Conservation (phyloP, 2,797 vertebrate genomes). For the Alca torda region DNA sequence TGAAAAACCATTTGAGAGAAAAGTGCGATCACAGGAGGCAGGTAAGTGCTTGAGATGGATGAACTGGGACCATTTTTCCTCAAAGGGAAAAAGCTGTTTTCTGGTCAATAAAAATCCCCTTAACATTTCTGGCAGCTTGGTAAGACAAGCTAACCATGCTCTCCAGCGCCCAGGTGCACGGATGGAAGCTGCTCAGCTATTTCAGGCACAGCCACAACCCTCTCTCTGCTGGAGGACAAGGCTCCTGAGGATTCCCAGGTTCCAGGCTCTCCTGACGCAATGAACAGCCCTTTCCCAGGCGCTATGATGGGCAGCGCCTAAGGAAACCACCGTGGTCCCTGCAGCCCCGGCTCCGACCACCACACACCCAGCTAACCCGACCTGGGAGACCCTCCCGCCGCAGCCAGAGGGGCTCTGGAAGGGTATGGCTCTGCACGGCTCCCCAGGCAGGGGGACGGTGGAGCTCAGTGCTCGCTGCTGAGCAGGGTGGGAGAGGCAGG, state of each 20-base stretch:
- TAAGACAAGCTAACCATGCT: background rate
- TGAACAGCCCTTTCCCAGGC: background rate
- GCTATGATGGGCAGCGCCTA: background rate
- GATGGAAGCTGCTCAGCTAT: background rate
- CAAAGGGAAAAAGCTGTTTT: background rate
- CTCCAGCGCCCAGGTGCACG: background rate
- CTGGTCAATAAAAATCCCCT: background rate
- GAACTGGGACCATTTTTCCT: background rate
- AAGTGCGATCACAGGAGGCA: background rate
- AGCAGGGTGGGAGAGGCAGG: background rate
- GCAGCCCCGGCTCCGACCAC: background rate
- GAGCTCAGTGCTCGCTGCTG: background rate
- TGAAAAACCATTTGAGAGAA: background rate
- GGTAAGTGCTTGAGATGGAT: background rate
- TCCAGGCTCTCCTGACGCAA: background rate
- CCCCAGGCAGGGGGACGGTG: background rate
- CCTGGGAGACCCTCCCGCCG: accelerated
- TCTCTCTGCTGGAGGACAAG: background rate
- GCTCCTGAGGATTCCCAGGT: background rate
- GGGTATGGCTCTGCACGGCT: background rate
- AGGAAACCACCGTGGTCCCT: background rate
- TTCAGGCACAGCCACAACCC: background rate
- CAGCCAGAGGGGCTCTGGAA: too few species aligned
- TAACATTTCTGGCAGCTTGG: background rate
- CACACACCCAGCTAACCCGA: background rate